A percentile compares a stretch with the other conserved stretches of the same genome.
These are phyloP conservation scores for Aulostomus chinensis DNA, from an alignment of 2,797 vertebrate genomes.

Conservation along the genomic window DNA sequence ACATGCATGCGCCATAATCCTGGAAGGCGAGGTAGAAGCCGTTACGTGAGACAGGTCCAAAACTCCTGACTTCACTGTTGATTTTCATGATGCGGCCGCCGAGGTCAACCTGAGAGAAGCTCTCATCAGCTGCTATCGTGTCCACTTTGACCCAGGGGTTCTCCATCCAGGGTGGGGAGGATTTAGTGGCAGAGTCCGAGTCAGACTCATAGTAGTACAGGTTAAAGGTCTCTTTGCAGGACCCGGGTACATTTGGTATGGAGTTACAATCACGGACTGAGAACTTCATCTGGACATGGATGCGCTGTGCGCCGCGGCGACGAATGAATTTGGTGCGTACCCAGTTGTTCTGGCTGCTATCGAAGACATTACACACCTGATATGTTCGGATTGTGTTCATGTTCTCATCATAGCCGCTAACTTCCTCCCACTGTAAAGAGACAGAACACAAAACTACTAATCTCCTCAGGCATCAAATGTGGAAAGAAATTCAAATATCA, in stretches of 20 bases:
- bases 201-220: slow-evolving; percentile 94
- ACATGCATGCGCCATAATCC: slow-evolving; percentile 98
- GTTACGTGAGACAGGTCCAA: slow-evolving; percentile 89
- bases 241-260: slow-evolving; percentile 94
- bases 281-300: slow-evolving; percentile 98
- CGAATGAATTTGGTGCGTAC: slow-evolving; percentile 92
- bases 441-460: slow-evolving; percentile 16
- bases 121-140: slow-evolving; percentile 94
- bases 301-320: slow-evolving; percentile 89
- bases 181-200: slow-evolving; percentile 86
- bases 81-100: slow-evolving; percentile 97
- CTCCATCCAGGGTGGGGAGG: slow-evolving; percentile 93
- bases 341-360: slow-evolving; percentile 97
- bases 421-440: slow-evolving; percentile 93
- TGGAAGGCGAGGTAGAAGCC: slow-evolving; percentile 98
- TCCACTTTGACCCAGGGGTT: slow-evolving; percentile 98
- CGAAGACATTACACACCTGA: slow-evolving; percentile 97
- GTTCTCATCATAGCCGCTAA: slow-evolving; percentile 95
- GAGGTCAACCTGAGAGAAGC: slow-evolving; percentile 96
- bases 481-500: too few relatives aligned
- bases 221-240: slow-evolving; percentile 98
- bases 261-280: slow-evolving; percentile 95
- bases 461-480: neutral
- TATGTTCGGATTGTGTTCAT: slow-evolving; percentile 98
- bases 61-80: slow-evolving; percentile 94